Conservation (phyloP, 2,797 vertebrate species). For the Zalophus californianus region DNA sequence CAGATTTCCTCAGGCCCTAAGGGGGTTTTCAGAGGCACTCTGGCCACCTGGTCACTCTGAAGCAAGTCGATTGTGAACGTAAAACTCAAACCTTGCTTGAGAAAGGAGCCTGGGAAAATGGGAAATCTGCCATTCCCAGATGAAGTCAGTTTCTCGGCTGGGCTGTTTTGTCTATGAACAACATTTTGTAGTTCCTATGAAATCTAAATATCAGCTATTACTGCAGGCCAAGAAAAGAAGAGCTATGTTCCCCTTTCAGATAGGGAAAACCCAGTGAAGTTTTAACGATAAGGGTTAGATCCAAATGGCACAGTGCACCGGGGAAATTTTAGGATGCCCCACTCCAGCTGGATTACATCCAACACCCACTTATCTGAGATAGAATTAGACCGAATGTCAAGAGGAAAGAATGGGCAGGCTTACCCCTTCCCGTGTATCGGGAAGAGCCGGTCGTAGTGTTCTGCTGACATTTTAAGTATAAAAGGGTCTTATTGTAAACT, state of each 20-base stretch:
- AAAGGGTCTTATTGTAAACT: constrained; percentile 84
- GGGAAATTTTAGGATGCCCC: constrained; percentile 65
- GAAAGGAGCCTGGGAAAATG: constrained; percentile 72
- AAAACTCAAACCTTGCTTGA: constrained; percentile 56
- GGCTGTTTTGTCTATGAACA: constrained; percentile 68
- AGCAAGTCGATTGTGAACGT: constrained; percentile 69
- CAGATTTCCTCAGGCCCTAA: constrained; percentile 51
- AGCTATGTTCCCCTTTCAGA: constrained; percentile 52
- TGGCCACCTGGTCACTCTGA: constrained; percentile 67
- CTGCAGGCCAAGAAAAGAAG: background rate
- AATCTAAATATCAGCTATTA: constrained; percentile 74
- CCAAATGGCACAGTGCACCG: background rate
- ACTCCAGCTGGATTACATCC: constrained; percentile 81
- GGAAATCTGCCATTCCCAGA: constrained; percentile 71
- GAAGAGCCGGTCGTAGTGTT: constrained; percentile 79
- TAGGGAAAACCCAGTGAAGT: constrained; percentile 61
- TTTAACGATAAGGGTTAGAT: constrained; percentile 56
- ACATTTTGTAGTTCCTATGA: constrained; percentile 63
- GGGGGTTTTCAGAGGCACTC: constrained; percentile 62
- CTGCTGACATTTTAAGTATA: constrained; percentile 82
- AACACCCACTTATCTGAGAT: constrained; percentile 82
- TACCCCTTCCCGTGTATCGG: constrained; percentile 73
- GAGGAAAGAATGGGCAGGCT: constrained; percentile 74
- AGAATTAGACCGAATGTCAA: constrained; percentile 82
- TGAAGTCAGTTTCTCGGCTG: constrained; percentile 67